Percentiles rank a stretch among this genome's conserved stretches.
These are phyloP conservation scores for Euwallacea similis DNA, from an alignment of 1,140 invertebrate species.

Conservation along the genomic window DNA sequence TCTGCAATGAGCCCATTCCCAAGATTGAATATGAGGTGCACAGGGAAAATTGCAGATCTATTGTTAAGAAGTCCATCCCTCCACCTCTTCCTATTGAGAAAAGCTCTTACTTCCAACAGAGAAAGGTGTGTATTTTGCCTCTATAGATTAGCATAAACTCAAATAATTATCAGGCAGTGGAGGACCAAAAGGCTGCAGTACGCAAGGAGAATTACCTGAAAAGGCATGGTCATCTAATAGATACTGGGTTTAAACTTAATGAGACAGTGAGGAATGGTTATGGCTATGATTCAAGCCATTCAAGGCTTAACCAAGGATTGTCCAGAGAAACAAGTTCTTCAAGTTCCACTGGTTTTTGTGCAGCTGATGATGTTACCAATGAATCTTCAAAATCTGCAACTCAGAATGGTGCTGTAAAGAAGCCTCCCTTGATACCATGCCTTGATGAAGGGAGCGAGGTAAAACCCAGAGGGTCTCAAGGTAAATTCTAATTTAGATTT, in stretches of 20 bases:
- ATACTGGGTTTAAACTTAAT: slow-evolving; percentile 40
- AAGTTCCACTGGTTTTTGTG: background rate
- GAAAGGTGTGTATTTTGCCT: slow-evolving; percentile 33
- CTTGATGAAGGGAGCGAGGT: slow-evolving; percentile 10
- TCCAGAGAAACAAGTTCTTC: background rate
- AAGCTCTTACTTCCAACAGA: slow-evolving; percentile 42
- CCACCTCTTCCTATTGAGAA: slow-evolving; percentile 43
- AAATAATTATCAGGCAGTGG: slow-evolving; percentile 25
- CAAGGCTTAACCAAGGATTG: background rate
- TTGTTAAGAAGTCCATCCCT: slow-evolving; percentile 23
- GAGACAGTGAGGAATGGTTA: slow-evolving; percentile 29
- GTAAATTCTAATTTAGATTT: slow-evolving; percentile 6
- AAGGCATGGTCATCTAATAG: slow-evolving; percentile 41
- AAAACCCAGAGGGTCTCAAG: slow-evolving; percentile 32
- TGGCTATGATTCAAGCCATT: slow-evolving; percentile 5
- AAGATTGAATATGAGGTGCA: slow-evolving; percentile 48
- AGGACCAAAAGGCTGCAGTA: slow-evolving; percentile 41
- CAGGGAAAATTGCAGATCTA: slow-evolving; percentile 40
- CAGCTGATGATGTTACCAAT: background rate
- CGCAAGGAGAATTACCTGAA: slow-evolving; percentile 42
- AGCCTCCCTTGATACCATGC: slow-evolving; percentile 29
- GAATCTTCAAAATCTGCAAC: slow-evolving; percentile 1
- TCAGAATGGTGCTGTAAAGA: slow-evolving; percentile 22
- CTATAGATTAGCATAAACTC: background rate
- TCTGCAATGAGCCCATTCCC: slow-evolving; percentile 50